A percentile compares a stretch with the other conserved stretches of the same genome.
phyloP scores from a whole-genome alignment of 2,797 vertebrate genomes.

The Microhierax caerulescens region DNA sequence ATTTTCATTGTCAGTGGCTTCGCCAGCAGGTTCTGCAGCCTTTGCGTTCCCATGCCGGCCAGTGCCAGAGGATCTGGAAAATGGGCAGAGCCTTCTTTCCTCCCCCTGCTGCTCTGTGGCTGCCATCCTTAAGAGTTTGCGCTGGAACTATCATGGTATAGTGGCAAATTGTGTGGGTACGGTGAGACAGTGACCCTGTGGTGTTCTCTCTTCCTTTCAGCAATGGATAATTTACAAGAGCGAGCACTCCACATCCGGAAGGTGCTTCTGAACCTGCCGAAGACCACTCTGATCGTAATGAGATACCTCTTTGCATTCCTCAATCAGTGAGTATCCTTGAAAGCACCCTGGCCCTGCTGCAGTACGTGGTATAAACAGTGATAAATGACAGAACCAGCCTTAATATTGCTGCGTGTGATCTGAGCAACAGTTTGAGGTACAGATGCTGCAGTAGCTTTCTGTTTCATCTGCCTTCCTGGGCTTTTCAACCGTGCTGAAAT shows the following conservation, averaged over 20 bases:
- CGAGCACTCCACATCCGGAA: slow-evolving; percentile 91
- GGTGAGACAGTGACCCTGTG: background rate
- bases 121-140: background rate
- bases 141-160: fast-evolving
- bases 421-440: background rate
- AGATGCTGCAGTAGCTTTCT: background rate
- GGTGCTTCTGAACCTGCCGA: slow-evolving; percentile 86
- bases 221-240: slow-evolving; percentile 94
- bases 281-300: slow-evolving; percentile 92
- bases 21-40: background rate
- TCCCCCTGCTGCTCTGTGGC: background rate
- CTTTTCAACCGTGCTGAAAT: background rate
- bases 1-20: background rate
- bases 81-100: background rate
- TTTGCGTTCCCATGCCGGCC: fast-evolving
- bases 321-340: slow-evolving; percentile 88
- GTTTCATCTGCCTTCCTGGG: background rate
- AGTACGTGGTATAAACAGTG: background rate
- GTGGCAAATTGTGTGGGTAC: background rate
- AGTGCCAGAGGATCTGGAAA: background rate
- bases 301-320: slow-evolving; percentile 99
- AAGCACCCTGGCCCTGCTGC: background rate
- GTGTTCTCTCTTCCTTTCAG: slow-evolving; percentile 73
- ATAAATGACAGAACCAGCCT: background rate
- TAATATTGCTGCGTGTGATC: background rate